A percentile compares a stretch with the other conserved stretches of the same genome.
Evolutionary conservation across 2,888 invertebrate genomes (phyloP).

Genomic region (Drosophila colorata): DNA sequence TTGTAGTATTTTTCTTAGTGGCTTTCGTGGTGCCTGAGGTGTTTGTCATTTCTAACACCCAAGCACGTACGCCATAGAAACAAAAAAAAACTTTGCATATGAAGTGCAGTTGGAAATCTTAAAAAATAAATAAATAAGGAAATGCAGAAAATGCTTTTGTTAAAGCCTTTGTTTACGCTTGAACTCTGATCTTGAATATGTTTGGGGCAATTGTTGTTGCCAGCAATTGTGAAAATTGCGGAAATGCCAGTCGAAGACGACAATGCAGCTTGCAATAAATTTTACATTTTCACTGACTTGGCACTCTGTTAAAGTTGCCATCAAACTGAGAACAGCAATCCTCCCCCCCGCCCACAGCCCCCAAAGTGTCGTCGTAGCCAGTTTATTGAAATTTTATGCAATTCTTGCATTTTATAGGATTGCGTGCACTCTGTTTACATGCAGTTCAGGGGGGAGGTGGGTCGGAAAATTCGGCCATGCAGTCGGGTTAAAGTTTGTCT

Average conservation of each 20-base stretch:
- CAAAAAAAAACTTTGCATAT: conserved; percentile 35
- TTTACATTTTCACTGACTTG: conserved; percentile 59
- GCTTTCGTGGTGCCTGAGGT: conserved; percentile 40
- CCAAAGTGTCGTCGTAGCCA: conserved; percentile 25
- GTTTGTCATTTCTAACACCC: conserved; percentile 30
- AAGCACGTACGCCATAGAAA: conserved; percentile 47
- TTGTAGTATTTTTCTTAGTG: conserved; percentile 23
- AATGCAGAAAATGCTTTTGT: conserved; percentile 6
- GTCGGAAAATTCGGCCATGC: conserved; percentile 1
- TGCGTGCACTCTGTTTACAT: conserved; percentile 19
- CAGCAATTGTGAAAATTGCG: conserved; percentile 6
- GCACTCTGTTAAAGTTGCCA: conserved; percentile 34
- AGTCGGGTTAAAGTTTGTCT: conserved; percentile 19
- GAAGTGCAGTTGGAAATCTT: conserved; percentile 24
- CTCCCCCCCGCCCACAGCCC: accelerated
- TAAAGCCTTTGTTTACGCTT: not conserved
- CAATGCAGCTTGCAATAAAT: conserved; percentile 53
- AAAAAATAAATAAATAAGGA: conserved; percentile 1
- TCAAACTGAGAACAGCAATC: not conserved
- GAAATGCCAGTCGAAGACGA: conserved; percentile 38
- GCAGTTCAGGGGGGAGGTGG: not conserved
- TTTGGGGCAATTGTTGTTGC: not conserved
- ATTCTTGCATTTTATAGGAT: conserved; percentile 60
- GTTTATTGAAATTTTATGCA: conserved; percentile 73
- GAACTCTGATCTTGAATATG: not conserved